phyloP scores from a whole-genome alignment of 2,113 vertebrate species.

The Gavialis gangeticus region DNA sequence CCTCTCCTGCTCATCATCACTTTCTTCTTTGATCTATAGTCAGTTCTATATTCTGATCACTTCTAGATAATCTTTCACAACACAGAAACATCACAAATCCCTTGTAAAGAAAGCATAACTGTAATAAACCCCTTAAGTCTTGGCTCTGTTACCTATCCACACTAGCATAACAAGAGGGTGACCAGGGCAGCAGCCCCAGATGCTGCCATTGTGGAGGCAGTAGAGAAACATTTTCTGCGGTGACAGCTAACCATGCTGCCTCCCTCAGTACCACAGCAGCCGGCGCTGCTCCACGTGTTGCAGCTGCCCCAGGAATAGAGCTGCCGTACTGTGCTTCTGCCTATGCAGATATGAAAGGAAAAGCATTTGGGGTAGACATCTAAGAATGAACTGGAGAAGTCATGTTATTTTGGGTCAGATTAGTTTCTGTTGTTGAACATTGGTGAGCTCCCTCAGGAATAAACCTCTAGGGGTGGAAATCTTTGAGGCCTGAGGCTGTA shows the following conservation, averaged over 20 bases:
- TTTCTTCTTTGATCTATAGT: neutral
- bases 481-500: neutral
- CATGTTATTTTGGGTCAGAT: neutral
- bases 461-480: neutral
- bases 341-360: too few relatives aligned
- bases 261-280: too few relatives aligned
- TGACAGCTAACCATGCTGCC: too few relatives aligned
- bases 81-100: neutral
- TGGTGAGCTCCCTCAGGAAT: neutral
- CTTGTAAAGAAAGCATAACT: neutral
- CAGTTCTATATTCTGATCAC: neutral
- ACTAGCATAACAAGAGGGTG: too few relatives aligned
- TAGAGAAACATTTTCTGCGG: too few relatives aligned
- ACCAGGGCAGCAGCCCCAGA: too few relatives aligned
- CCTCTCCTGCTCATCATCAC: neutral
- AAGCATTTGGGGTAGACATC: neutral
- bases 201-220: too few relatives aligned
- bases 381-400: neutral
- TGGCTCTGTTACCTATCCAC: neutral
- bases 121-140: neutral
- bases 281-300: too few relatives aligned
- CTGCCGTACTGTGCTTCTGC: too few relatives aligned
- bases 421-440: neutral
- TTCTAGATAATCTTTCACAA: neutral
- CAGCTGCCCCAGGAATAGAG: too few relatives aligned